Base-by-base conservation (phyloP, 2,113 vertebrate genomes). In the Morone chrysops region DNA sequence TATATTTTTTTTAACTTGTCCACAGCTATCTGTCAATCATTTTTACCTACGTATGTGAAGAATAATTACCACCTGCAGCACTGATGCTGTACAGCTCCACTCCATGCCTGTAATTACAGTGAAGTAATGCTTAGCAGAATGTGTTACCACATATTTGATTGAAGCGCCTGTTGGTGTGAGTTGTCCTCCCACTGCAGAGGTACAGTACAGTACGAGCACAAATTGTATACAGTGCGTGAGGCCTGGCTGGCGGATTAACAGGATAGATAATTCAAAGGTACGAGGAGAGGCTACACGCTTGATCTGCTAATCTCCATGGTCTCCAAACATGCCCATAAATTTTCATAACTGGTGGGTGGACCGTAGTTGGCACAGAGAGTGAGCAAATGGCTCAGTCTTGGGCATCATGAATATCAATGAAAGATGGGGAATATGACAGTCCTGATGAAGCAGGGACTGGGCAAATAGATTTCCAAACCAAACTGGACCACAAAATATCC, bases 261-360 rank as follows among this genome's bases (percentile, higher is more conserved):
- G 59, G 66, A 66, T 5, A 48, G 82, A 86, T 82, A 67, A 88
- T 85, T 88, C 70, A 84, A 84, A 89, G 75, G 57, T 53, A 57
- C 82, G 17, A 17, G 5, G 31, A 81, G 69, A 82, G 82, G 83
- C 88, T 72, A 69, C 69, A 14, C 14, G 47, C 78, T 75, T 66
- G 70, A 60, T 85, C 53, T 53, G 8, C 82, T 45, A 56, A 68
- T 85, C 87, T 85, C 86, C 9, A 11, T 66, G 84, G 85, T 90
- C 80, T 82, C 70, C 83, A 90, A 89, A 88, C 82, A 85, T 81
- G 73, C 20, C 73, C 75, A 87, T 90, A 87, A 41, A 86, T 92
- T 91, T 91, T 91, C 81, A 89, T 83, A 90, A 90, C 74, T 75
- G 88, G 86, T 92, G 89, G 85, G 83, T 82, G 86, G 89, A 84